phyloP scores from a whole-genome alignment of 2,888 invertebrate species.

The Drosophila multiciliata region DNA sequence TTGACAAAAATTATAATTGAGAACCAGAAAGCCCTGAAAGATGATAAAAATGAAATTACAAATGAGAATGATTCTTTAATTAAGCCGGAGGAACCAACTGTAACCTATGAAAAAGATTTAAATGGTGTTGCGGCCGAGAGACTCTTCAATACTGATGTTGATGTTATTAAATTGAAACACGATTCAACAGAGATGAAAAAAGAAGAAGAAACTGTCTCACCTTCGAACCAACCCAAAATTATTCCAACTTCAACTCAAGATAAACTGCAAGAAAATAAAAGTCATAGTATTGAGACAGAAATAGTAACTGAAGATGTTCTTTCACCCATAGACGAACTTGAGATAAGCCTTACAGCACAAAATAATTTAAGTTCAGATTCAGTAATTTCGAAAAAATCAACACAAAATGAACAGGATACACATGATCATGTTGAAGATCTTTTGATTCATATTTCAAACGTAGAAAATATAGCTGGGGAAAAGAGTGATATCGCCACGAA shows the following conservation, averaged over 20 bases:
- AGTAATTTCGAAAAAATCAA: not conserved
- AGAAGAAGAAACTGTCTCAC: not conserved
- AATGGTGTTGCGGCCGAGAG: not conserved
- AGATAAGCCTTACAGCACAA: not conserved
- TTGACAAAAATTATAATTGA: not conserved
- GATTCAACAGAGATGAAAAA: not conserved
- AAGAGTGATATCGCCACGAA: rapidly evolving
- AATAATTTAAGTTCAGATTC: not conserved
- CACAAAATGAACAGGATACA: no score
- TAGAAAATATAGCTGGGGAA: not conserved
- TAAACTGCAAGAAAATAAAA: not conserved
- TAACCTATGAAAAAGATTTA: not conserved
- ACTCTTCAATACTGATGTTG: not conserved
- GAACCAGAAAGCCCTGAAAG: not conserved
- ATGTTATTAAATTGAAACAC: not conserved
- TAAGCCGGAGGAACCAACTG: not conserved
- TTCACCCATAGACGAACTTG: not conserved
- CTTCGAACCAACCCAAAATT: not conserved
- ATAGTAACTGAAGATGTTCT: not conserved
- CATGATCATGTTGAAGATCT: not conserved
- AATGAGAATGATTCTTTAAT: not conserved
- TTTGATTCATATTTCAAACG: not conserved
- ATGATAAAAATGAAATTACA: not conserved
- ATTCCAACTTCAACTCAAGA: not conserved
- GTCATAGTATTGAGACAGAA: not conserved